These are phyloP conservation scores for Tenthredo scrophulariae DNA, from an alignment of 2,888 invertebrate species.

Conservation along the genomic window DNA sequence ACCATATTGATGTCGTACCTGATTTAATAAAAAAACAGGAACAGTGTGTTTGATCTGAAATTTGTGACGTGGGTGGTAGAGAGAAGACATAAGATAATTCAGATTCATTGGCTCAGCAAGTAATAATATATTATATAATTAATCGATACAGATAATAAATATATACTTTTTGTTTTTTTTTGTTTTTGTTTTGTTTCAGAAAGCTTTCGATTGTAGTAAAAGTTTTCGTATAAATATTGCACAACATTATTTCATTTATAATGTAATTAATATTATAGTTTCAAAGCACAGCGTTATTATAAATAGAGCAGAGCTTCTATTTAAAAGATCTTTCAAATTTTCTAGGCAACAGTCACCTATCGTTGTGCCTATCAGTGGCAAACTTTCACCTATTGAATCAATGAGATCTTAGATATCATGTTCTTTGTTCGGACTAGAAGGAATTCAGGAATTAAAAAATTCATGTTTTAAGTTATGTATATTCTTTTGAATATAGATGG, in stretches of 20 bases:
- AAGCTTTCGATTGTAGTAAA: constrained; percentile 60
- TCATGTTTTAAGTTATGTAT: not conserved
- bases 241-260: constrained; percentile 63
- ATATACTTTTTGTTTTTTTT: constrained; percentile 55
- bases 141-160: constrained; percentile 58
- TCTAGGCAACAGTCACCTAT: constrained; percentile 17
- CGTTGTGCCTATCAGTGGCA: not conserved
- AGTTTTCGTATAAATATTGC: constrained; percentile 72
- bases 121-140: constrained; percentile 63
- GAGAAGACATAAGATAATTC: constrained; percentile 18
- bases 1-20: constrained; percentile 36
- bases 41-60: constrained; percentile 52
- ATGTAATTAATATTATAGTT: constrained; percentile 58
- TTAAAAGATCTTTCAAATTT: constrained; percentile 17
- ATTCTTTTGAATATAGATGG: not conserved
- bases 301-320: constrained; percentile 62
- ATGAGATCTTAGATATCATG: not conserved
- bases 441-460: not conserved
- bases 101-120: constrained; percentile 53
- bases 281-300: constrained; percentile 60
- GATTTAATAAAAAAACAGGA: constrained; percentile 17
- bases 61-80: constrained; percentile 44
- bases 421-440: too few relatives aligned
- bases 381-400: not conserved
- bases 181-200: constrained; percentile 26